Base-by-base conservation (phyloP, 2,797 vertebrate genomes). In the Muscicapa comitata region DNA sequence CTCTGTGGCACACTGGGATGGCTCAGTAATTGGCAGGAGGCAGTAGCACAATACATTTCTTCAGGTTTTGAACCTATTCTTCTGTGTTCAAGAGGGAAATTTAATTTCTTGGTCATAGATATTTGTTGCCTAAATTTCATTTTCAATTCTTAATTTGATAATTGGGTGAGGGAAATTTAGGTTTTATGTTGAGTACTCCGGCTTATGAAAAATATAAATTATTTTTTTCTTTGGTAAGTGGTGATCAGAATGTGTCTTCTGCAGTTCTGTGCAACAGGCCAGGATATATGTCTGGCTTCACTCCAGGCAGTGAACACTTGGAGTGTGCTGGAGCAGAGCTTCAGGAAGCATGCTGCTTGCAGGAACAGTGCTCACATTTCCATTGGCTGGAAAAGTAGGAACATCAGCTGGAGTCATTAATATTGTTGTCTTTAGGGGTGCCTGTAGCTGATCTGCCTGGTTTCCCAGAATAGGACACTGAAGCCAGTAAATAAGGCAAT, bases 341-440 rank as follows among this genome's bases (percentile, higher is more conserved):
- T 78, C 47, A 75, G 82, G 93, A 90, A 94, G 82, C 82, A 75
- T 8, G 54, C 66, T 72, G 54, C 93, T 81, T 84, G 54, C 80
- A 79, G 88, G 63, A 93, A 17, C 48, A 48, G 71, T 13, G 35
- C 67, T 96, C 63, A 79, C 66, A 21, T 95, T 95, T 94, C 93
- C 73, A 76, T 61, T 90, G 86, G 80, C 93, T 93, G 71, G 74
- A 79, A 59, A 76, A 88, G 55, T 5, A 79, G 88, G 77, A 95
- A 95, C 92, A 94, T 96, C 88, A 95, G 94, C 83, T 95, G 92
- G 80, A 97, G 63, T 95, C 90, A 73, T 95, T 97, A 95, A 70
- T 72, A 17, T 78, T 53, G 3, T 70, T 90, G 93, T 95, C 77
- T 92, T 88, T 71, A 88, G 43, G 61, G 51, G 59, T 92, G 90